Percentiles rank a stretch among this genome's conserved stretches.
Evolutionary conservation across 2,888 invertebrate species (phyloP).

Genomic region (Agrochola lota): DNA sequence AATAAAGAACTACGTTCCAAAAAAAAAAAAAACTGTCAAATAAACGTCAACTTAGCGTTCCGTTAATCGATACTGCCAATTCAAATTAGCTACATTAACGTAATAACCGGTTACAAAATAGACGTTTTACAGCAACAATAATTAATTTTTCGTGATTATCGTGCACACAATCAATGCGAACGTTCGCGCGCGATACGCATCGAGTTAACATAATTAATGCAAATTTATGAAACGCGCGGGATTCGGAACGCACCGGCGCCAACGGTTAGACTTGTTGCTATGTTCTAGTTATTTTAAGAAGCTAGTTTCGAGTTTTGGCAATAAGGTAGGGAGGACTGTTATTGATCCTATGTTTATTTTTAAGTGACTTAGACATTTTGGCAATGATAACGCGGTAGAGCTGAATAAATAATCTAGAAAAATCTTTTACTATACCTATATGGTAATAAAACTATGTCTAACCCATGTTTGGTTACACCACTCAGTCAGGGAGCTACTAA

Average conservation of each 20-base stretch:
- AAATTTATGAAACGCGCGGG: slow-evolving; percentile 77
- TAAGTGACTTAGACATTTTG: slow-evolving; percentile 5
- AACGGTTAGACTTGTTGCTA: slow-evolving; percentile 69
- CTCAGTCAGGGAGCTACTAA: not conserved
- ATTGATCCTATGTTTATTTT: slow-evolving; percentile 39
- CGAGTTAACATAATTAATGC: slow-evolving; percentile 81
- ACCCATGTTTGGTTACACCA: not conserved
- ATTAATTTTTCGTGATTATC: slow-evolving; percentile 72
- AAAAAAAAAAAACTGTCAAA: slow-evolving; percentile 37
- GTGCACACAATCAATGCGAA: slow-evolving; percentile 78
- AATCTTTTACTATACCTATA: not conserved
- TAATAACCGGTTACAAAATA: slow-evolving; percentile 43
- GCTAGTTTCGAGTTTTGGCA: slow-evolving; percentile 49
- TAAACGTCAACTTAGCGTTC: slow-evolving; percentile 38
- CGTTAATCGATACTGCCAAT: slow-evolving; percentile 46
- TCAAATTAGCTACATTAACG: slow-evolving; percentile 41
- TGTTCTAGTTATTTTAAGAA: slow-evolving; percentile 63
- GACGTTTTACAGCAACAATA: slow-evolving; percentile 43
- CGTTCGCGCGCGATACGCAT: slow-evolving; percentile 78
- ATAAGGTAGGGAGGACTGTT: slow-evolving; percentile 31
- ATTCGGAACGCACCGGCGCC: slow-evolving; percentile 67
- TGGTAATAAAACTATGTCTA: not conserved
- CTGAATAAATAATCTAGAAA: not conserved
- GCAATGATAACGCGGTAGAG: not conserved
- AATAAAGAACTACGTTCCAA: no score